Percentiles rank a stretch among this genome's conserved stretches.
Evolutionary conservation across 2,797 vertebrate species (phyloP).

Genomic region (Melanotaenia parkinsoni): DNA sequence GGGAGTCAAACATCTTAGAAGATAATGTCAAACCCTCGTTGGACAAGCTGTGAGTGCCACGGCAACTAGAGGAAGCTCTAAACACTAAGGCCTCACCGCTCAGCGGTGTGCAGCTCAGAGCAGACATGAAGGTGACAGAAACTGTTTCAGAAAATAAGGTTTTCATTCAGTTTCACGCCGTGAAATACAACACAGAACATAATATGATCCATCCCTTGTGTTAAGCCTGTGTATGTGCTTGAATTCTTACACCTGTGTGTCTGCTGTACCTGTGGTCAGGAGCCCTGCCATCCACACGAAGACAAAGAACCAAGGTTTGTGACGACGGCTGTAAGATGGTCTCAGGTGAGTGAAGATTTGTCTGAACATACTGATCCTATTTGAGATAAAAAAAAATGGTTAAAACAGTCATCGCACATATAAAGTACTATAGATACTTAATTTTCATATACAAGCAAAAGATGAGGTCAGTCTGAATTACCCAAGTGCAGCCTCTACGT

Average conservation of each 20-base stretch:
- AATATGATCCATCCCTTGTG: background rate
- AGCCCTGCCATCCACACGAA: conserved; percentile 40
- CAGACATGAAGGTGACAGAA: conserved; percentile 5
- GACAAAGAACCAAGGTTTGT: conserved; percentile 6
- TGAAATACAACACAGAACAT: background rate
- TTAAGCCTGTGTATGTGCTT: background rate
- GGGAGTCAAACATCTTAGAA: conserved; percentile 31
- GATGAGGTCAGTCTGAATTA: background rate
- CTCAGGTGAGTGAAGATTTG: background rate
- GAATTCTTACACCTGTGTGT: background rate
- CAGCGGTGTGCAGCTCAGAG: background rate
- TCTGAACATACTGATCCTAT: conserved; percentile 37
- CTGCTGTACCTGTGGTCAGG: conserved; percentile 56
- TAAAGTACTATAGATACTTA: background rate
- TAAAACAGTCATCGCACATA: background rate
- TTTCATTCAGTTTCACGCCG: background rate
- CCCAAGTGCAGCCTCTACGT: conserved; percentile 35
- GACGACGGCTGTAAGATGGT: background rate
- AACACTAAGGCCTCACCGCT: conserved; percentile 27
- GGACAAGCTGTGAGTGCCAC: conserved; percentile 32
- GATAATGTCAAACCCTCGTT: conserved; percentile 35
- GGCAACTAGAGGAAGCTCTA: conserved; percentile 45
- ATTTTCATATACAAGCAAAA: background rate
- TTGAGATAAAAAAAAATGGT: background rate
- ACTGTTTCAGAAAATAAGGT: background rate